Evolutionary conservation across 1,140 invertebrate genomes (phyloP).

Genomic region (Agrypnia vestita): DNA sequence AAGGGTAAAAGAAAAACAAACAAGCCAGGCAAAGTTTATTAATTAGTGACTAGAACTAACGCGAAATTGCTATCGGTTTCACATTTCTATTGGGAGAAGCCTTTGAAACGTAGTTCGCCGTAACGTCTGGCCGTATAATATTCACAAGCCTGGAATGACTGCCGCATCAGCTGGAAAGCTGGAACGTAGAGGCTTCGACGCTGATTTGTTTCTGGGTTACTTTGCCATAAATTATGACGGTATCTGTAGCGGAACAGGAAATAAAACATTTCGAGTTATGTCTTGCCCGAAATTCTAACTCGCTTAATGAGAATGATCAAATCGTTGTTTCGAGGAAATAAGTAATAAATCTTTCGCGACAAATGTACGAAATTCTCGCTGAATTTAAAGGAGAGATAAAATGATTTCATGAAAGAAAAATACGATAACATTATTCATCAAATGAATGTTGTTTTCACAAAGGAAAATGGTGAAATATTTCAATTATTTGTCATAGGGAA

Average conservation of each 20-base stretch:
- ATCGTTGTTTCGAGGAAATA: background rate
- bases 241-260: conserved; percentile 23
- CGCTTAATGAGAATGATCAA: conserved; percentile 24
- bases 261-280: conserved; percentile 19
- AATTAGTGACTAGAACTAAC: conserved; percentile 13
- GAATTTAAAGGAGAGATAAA: background rate
- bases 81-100: conserved; percentile 20
- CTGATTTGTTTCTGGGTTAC: conserved; percentile 37
- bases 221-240: conserved; percentile 41
- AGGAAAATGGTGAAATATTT: background rate
- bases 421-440: no score
- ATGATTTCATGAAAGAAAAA: background rate
- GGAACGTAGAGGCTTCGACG: conserved; percentile 3
- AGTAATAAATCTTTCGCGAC: conserved; percentile 4
- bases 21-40: conserved; percentile 20
- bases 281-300: background rate
- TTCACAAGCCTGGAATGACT: conserved; percentile 23
- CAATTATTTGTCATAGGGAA: background rate
- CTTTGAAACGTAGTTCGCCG: conserved; percentile 25
- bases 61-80: conserved; percentile 5
- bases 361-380: background rate
- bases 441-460: no score
- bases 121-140: conserved; percentile 24
- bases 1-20: no score
- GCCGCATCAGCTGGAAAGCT: conserved; percentile 1